Conservation (phyloP, 2,888 invertebrate species). For the Tetanocera ferruginea region DNA sequence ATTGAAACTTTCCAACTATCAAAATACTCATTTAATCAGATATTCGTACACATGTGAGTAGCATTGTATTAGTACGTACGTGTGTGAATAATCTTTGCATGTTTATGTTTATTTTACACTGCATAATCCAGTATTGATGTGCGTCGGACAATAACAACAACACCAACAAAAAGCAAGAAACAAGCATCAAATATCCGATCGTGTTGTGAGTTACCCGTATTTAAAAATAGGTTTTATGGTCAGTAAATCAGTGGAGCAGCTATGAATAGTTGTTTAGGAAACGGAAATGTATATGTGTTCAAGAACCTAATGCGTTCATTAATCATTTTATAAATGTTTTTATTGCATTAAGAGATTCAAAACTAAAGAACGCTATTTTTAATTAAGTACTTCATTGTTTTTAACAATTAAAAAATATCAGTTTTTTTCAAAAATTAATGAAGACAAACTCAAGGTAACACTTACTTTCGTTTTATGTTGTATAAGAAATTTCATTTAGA, state of each 20-base stretch:
- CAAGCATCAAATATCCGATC: constrained; percentile 8
- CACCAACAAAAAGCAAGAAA: neutral
- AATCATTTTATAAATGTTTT: neutral
- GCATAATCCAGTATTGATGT: neutral
- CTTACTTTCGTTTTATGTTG: too few relatives aligned
- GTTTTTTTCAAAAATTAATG: neutral
- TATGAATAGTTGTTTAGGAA: constrained; percentile 18
- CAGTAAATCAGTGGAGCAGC: constrained; percentile 48
- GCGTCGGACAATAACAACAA: constrained; percentile 10
- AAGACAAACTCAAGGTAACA: neutral
- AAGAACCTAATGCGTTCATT: neutral
- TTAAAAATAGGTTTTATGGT: constrained; percentile 50
- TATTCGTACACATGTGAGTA: neutral
- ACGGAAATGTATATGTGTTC: constrained; percentile 23
- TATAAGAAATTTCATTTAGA: too few relatives aligned
- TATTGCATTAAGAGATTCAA: neutral
- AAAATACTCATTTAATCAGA: neutral
- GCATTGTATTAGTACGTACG: neutral
- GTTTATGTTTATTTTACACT: neutral
- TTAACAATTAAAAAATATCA: neutral
- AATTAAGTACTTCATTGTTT: too few relatives aligned
- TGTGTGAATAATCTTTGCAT: neutral
- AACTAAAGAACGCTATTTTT: neutral
- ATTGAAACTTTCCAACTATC: constrained; percentile 24
- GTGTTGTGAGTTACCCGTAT: constrained; percentile 28